Conservation (phyloP, 2,113 vertebrate genomes). For the Zapus hudsonius region DNA sequence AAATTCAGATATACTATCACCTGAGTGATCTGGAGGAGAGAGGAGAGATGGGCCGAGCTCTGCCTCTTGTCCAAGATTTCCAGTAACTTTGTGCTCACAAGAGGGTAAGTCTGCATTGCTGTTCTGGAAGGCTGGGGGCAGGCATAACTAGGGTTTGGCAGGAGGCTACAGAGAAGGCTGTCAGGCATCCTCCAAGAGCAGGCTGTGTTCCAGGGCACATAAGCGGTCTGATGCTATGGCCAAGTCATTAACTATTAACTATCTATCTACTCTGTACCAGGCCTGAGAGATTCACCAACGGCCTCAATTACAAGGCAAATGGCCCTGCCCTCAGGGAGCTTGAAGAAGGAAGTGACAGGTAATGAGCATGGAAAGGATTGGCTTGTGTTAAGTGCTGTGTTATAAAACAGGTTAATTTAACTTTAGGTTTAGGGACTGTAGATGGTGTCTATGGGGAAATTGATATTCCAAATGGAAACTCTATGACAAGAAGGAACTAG, state of each 20-base stretch:
- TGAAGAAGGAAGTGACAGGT: background rate
- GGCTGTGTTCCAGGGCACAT: background rate
- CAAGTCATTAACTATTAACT: background rate
- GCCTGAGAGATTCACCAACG: background rate
- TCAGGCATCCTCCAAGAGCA: background rate
- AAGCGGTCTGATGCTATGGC: too few relatives aligned
- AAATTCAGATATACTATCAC: constrained; percentile 10
- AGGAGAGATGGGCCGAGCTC: background rate
- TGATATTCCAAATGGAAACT: constrained; percentile 9
- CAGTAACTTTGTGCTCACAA: background rate
- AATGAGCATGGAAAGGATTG: background rate
- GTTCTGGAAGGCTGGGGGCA: background rate
- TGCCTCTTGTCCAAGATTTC: background rate
- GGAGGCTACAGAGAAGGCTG: background rate
- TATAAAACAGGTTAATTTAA: background rate
- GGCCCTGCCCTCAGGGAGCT: background rate
- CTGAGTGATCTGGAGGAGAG: background rate
- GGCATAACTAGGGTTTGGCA: too few relatives aligned
- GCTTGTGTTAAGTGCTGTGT: background rate
- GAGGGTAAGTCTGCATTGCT: background rate
- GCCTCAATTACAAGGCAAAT: background rate
- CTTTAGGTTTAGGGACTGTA: background rate
- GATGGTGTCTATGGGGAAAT: background rate
- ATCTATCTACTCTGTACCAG: background rate
- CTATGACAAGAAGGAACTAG: constrained; percentile 1